Percentiles rank a stretch among this genome's conserved stretches.
Conservation (phyloP, 2,797 vertebrate species). For the Lagocephalus sceleratus region DNA sequence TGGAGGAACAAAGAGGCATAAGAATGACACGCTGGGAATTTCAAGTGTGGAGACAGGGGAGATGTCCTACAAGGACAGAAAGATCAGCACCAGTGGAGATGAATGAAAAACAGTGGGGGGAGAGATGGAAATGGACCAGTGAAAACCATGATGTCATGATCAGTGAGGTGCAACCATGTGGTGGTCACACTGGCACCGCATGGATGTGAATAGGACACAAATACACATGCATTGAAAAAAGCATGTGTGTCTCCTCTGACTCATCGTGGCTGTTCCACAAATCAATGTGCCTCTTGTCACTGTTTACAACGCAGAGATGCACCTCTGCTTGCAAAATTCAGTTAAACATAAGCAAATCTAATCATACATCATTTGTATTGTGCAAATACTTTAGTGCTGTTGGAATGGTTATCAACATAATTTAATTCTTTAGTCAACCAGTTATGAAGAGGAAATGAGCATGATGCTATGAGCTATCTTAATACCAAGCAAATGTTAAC, state of each 20-base stretch:
- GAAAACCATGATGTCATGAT: conserved; percentile 75
- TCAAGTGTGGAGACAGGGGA: conserved; percentile 18
- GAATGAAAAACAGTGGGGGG: conserved; percentile 42
- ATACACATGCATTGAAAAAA: conserved; percentile 1
- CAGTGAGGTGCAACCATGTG: conserved; percentile 68
- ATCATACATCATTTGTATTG: no score
- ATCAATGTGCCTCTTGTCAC: conserved; percentile 62
- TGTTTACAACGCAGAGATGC: conserved; percentile 15
- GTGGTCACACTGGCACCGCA: conserved; percentile 67
- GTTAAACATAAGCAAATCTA: conserved; percentile 1
- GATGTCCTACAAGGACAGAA: conserved; percentile 47
- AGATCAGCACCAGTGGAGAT: conserved; percentile 45
- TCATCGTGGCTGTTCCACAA: conserved; percentile 56
- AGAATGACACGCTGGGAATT: conserved; percentile 8
- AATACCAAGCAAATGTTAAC: background rate
- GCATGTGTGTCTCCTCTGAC: conserved; percentile 47
- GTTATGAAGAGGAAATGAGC: no score
- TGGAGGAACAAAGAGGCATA: background rate
- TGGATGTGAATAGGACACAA: conserved; percentile 31
- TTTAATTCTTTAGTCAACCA: no score
- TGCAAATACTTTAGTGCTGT: no score
- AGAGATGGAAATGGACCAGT: conserved; percentile 53
- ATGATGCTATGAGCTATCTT: background rate
- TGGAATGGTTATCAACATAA: no score
- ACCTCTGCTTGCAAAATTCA: no score